Evolutionary conservation across 2,888 invertebrate genomes (phyloP), one percentile per base, ranked within the genome.

Genomic region (Zootermopsis nevadensis): DNA sequence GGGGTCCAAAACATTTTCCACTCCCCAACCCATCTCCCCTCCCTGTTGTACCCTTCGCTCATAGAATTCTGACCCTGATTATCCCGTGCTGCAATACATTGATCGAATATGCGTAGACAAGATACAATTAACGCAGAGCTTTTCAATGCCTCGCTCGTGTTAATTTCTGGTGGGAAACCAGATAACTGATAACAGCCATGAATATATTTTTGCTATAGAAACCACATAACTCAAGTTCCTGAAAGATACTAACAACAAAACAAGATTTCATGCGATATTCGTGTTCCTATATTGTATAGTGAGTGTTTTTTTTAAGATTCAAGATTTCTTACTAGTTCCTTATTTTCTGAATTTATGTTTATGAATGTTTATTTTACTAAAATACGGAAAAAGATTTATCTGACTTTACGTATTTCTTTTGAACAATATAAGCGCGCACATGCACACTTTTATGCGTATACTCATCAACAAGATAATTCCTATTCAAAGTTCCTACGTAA

Each of bases 401-500:
- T 10, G 19, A 19, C 48, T 19, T 15, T 48, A 48, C 19, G 3
- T 48, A 48, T 48, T n/a, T n/a, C n/a, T n/a, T n/a, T n/a, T 48
- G 48, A 48, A 48, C 19, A 48, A 48, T 15, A 48, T 19, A 19
- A 12, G 48, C 48, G 15, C 48, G 3, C 15, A 48, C 48, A 33
- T 35, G 48, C 27, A 77, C 48, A 19, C 42, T 15, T 27, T 27
- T n/a, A 48, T 48, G 27, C 76, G 24, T 22, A 38, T n/a, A 15
- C 53, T 53, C 77, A 38, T 24, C 35, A 77, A 15, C 30, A 60
- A 60, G n/a, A 42, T 74, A 38, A 77, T 79, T 79, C 79, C 79
- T 79, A 79, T 66, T 79, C 35, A 66, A 79, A 79, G 79, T 79
- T 79, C 79, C 79, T 79, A 79, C 35, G 35, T 79, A 66, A 24